Evolutionary conservation across 2,888 invertebrate species (phyloP).

Genomic region (Achlya flavicornis): DNA sequence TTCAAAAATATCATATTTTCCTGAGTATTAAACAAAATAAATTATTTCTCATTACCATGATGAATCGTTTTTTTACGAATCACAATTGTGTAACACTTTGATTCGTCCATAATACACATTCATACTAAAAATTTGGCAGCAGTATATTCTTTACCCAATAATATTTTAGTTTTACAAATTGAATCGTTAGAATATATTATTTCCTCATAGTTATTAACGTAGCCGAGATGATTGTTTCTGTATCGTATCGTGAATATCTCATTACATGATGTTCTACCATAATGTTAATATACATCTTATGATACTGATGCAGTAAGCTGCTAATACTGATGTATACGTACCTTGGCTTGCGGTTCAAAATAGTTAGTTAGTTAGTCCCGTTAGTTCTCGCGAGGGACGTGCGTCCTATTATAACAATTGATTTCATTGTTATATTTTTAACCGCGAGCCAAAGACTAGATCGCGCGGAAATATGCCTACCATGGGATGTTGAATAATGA

Average conservation of each 20-base stretch:
- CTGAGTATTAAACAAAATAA: too few species aligned
- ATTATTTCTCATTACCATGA: too few species aligned
- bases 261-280: constrained; percentile 20
- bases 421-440: too few species aligned
- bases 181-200: constrained; percentile 30
- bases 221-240: constrained; percentile 39
- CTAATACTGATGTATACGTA: neutral
- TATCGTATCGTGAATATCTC: constrained; percentile 23
- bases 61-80: neutral
- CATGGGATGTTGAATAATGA: neutral
- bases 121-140: neutral
- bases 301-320: neutral
- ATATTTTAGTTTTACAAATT: constrained; percentile 41
- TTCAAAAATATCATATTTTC: too few species aligned
- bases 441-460: too few species aligned
- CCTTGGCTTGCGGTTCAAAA: too few species aligned
- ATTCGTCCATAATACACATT: constrained; percentile 1
- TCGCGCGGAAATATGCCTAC: neutral
- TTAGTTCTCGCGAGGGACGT: too few species aligned
- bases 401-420: too few species aligned
- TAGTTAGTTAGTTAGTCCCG: too few species aligned
- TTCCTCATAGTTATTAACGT: constrained; percentile 36
- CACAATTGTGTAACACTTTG: neutral
- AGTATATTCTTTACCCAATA: neutral
- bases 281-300: constrained; percentile 12